Evolutionary conservation across 2,888 invertebrate species (phyloP).

Genomic region (Plutella xylostella): DNA sequence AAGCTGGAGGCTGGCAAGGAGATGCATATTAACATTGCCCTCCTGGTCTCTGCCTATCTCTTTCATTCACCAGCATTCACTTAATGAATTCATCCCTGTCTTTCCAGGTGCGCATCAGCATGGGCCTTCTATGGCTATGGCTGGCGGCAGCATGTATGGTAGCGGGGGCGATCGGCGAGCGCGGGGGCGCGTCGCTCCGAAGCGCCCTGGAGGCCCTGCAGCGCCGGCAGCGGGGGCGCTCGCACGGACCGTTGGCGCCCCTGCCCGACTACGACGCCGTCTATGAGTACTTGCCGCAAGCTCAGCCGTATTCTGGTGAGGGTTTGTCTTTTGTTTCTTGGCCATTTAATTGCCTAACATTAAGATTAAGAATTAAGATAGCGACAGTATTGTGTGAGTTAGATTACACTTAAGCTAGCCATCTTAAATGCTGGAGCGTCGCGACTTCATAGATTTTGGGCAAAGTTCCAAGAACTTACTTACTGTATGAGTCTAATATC

Average conservation of each 20-base stretch:
- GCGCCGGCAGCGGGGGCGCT: conserved; percentile 55
- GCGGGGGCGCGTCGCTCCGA: conserved; percentile 55
- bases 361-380: conserved; percentile 17
- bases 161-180: conserved; percentile 31
- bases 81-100: no score
- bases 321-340: background rate
- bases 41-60: no score
- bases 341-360: background rate
- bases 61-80: no score
- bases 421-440: no score
- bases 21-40: no score
- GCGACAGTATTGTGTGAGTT: no score
- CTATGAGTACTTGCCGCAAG: conserved; percentile 52
- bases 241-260: conserved; percentile 33
- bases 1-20: no score
- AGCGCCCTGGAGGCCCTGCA: conserved; percentile 65
- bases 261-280: conserved; percentile 47
- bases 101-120: conserved; percentile 15
- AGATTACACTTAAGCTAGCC: no score
- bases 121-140: conserved; percentile 43
- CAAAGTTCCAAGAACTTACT: no score
- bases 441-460: no score
- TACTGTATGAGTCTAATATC: no score
- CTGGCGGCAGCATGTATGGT: conserved; percentile 30
- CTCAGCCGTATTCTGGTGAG: conserved; percentile 47